phyloP scores from a whole-genome alignment of 92 coral and sea anemone genomes.

The Chrysogorgia sp. region DNA sequence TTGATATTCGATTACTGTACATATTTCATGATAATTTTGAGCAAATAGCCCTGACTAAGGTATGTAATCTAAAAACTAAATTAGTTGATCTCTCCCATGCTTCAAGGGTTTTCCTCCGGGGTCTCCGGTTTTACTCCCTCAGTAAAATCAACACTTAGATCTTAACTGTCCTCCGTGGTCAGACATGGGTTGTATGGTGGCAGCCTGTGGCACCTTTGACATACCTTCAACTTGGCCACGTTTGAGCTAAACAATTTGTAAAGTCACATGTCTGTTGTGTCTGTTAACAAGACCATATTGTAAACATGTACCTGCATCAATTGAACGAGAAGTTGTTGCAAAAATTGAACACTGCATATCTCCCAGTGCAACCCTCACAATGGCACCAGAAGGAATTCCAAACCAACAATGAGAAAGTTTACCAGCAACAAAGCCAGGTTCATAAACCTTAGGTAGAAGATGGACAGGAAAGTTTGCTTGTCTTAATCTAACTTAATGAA shows the following conservation, averaged over 20 bases:
- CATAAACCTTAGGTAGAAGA: constrained; percentile 70
- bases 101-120: no score
- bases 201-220: no score
- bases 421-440: constrained; percentile 74
- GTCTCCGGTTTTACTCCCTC: no score
- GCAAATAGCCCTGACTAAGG: background rate
- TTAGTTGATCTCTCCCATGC: no score
- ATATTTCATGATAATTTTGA: no score
- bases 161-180: no score
- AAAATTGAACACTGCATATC: constrained; percentile 95
- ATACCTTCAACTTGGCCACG: no score
- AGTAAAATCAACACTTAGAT: no score
- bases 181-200: no score
- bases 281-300: background rate
- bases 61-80: background rate
- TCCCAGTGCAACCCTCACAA: constrained; percentile 86
- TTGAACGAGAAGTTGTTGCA: constrained; percentile 59
- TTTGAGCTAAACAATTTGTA: no score
- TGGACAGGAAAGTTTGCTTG: constrained; percentile 70
- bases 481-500: constrained; percentile 46
- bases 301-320: constrained; percentile 81
- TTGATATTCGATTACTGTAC: no score
- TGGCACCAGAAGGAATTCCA: constrained; percentile 74
- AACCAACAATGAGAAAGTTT: constrained; percentile 55
- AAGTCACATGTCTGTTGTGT: no score